A percentile compares a stretch with the other conserved stretches of the same genome.
phyloP scores from a whole-genome alignment of 2,113 vertebrate genomes.

The Corythoichthys haematopterus region DNA sequence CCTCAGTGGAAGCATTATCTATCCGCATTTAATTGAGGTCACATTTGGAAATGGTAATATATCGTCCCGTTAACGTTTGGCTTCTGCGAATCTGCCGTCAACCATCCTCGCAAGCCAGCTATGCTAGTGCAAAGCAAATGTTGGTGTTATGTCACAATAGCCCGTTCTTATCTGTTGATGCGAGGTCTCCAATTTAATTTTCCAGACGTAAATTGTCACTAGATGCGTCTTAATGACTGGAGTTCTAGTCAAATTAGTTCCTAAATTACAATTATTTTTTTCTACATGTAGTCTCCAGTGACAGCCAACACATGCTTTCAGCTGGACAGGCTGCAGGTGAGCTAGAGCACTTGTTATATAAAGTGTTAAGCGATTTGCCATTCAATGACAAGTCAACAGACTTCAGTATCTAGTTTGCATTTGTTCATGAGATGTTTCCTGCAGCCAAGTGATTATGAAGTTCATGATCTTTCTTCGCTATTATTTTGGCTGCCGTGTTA shows the following conservation, averaged over 20 bases:
- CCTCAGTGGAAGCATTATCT: background rate
- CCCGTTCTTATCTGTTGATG: background rate
- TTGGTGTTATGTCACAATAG: background rate
- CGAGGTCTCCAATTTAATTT: background rate
- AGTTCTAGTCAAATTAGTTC: no score
- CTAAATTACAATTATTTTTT: background rate
- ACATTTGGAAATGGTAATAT: background rate
- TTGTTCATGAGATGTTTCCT: background rate
- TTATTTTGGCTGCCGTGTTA: background rate
- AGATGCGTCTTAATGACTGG: background rate
- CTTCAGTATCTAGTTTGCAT: background rate
- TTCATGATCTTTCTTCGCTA: background rate
- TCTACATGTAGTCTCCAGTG: background rate
- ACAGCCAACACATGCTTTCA: background rate
- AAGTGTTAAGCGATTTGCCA: background rate
- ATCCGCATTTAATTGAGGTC: background rate
- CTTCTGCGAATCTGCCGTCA: slow-evolving; percentile 21
- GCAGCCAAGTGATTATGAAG: background rate
- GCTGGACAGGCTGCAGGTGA: background rate
- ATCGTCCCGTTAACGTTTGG: slow-evolving; percentile 9
- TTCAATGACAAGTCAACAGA: background rate
- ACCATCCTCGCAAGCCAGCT: slow-evolving; percentile 16
- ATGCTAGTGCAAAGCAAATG: slow-evolving; percentile 40
- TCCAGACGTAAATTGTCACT: background rate
- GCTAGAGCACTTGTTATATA: background rate